These are phyloP conservation scores for Ganaspis brasiliensis DNA, from an alignment of 2,888 invertebrate species.

Conservation along the genomic window DNA sequence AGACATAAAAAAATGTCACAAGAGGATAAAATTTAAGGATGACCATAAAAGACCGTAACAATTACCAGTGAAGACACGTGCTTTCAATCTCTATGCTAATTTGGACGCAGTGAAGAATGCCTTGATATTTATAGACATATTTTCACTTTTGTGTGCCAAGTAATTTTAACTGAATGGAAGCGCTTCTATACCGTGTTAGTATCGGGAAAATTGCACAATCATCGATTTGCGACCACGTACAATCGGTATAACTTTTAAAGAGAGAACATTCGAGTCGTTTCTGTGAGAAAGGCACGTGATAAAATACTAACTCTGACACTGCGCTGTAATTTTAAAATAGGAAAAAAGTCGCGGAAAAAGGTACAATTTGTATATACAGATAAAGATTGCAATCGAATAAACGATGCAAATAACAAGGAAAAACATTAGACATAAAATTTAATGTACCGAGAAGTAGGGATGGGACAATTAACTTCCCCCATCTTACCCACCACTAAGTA, in stretches of 20 bases:
- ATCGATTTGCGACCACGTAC: slow-evolving; percentile 15
- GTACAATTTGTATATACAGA: too few relatives aligned
- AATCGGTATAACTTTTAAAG: neutral
- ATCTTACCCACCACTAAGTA: too few relatives aligned
- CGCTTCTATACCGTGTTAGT: slow-evolving; percentile 1
- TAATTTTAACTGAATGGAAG: slow-evolving; percentile 13
- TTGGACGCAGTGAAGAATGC: neutral
- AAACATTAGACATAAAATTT: too few relatives aligned
- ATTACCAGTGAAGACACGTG: neutral
- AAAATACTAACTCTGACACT: neutral
- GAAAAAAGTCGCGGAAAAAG: neutral
- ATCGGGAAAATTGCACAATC: slow-evolving; percentile 12
- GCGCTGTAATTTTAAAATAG: neutral
- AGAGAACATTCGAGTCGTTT: slow-evolving; percentile 1
- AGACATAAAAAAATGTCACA: too few relatives aligned
- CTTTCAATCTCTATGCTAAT: slow-evolving; percentile 5
- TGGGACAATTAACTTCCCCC: too few relatives aligned
- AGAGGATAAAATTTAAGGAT: too few relatives aligned
- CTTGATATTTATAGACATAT: slow-evolving; percentile 15
- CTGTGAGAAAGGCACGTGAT: neutral
- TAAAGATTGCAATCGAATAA: too few relatives aligned
- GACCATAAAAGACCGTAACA: neutral
- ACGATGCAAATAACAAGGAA: too few relatives aligned
- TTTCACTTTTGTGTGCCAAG: slow-evolving; percentile 16
- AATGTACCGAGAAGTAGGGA: too few relatives aligned